Conservation (phyloP, 2,888 invertebrate species). For the Acutogordius australiensis region DNA sequence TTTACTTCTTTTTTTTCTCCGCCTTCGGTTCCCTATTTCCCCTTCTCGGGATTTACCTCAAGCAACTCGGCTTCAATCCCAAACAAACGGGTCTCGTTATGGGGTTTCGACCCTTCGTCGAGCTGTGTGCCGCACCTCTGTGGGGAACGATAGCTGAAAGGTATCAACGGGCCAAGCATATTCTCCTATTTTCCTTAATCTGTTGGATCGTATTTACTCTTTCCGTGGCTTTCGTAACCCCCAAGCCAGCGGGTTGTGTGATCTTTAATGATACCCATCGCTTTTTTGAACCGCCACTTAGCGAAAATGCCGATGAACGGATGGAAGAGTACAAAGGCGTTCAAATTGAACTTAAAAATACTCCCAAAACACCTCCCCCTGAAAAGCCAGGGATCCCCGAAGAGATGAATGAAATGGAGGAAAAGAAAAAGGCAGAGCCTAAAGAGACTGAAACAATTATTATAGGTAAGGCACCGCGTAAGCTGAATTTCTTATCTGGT, state of each 20-base stretch:
- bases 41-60: slow-evolving; percentile 91
- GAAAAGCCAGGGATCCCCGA: too few species aligned
- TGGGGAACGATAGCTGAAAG: slow-evolving; percentile 82
- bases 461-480: too few species aligned
- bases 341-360: too few species aligned
- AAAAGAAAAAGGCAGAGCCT: background rate
- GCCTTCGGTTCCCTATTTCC: slow-evolving; percentile 94
- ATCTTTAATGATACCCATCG: slow-evolving; percentile 32
- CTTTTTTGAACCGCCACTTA: slow-evolving; percentile 18
- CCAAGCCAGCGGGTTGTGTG: slow-evolving; percentile 64
- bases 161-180: slow-evolving; percentile 27
- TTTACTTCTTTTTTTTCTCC: slow-evolving; percentile 96
- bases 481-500: too few species aligned
- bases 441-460: too few species aligned
- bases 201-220: slow-evolving; percentile 90
- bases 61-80: slow-evolving; percentile 96
- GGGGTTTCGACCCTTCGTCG: slow-evolving; percentile 78
- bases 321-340: background rate
- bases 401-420: background rate
- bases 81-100: slow-evolving; percentile 42
- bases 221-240: slow-evolving; percentile 73
- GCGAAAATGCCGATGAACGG: background rate
- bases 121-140: slow-evolving; percentile 81
- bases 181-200: slow-evolving; percentile 57
- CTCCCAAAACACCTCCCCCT: too few species aligned